Percentiles rank a stretch among this genome's conserved stretches.
phyloP scores from a whole-genome alignment of 2,888 invertebrate genomes.

The Conchocele bisecta region DNA sequence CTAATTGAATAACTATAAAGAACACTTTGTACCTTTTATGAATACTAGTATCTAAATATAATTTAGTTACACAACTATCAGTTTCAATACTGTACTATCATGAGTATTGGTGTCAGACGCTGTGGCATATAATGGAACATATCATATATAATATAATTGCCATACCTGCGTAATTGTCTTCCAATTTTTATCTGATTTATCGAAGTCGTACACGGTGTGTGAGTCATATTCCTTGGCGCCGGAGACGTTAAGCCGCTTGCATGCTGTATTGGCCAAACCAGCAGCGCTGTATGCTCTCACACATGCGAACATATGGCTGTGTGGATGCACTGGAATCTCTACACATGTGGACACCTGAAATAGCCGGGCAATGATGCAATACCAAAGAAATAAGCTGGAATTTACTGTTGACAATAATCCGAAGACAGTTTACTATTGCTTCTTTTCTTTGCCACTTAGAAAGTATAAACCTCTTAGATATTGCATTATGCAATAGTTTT shows the following conservation, averaged over 20 bases:
- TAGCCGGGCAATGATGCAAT: too few species aligned
- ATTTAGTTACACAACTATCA: too few species aligned
- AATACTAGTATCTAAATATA: too few species aligned
- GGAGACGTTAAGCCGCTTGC: neutral
- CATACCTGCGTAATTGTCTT: conserved; percentile 20
- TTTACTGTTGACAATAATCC: too few species aligned
- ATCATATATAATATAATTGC: neutral
- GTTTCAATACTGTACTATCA: conserved; percentile 15
- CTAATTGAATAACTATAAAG: too few species aligned
- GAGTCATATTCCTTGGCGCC: neutral
- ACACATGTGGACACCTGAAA: conserved; percentile 31
- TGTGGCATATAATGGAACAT: too few species aligned
- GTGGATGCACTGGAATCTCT: conserved; percentile 23
- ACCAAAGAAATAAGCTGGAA: too few species aligned
- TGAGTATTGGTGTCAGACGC: neutral
- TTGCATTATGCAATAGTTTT: too few species aligned
- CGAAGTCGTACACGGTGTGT: conserved; percentile 29
- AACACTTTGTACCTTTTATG: too few species aligned
- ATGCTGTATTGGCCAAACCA: neutral
- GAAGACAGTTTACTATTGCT: neutral
- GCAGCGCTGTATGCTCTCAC: conserved; percentile 5
- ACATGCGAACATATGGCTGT: conserved; percentile 15
- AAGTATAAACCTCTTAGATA: too few species aligned
- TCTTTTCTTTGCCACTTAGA: neutral
- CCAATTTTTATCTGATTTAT: conserved; percentile 7